A percentile compares a stretch with the other conserved stretches of the same genome.
Evolutionary conservation across 2,888 invertebrate genomes (phyloP).

Genomic region (Acrobasis suavella): DNA sequence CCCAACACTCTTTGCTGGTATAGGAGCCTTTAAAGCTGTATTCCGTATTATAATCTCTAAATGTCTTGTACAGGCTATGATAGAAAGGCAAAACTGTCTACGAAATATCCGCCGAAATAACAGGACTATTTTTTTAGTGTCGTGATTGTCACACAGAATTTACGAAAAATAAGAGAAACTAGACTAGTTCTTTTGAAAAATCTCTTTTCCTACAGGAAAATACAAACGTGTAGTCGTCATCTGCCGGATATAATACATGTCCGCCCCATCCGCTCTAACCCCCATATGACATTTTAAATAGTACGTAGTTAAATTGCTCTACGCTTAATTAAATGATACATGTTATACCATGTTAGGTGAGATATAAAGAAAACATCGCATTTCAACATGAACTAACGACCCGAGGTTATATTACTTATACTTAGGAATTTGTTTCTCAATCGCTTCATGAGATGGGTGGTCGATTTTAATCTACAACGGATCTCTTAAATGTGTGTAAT

Average conservation of each 20-base stretch:
- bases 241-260: background rate
- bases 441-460: background rate
- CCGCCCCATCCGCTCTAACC: background rate
- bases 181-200: too few relatives aligned
- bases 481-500: slow-evolving; percentile 5
- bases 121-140: too few relatives aligned
- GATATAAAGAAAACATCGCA: background rate
- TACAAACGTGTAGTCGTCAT: too few relatives aligned
- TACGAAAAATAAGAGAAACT: too few relatives aligned
- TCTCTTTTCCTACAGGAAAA: too few relatives aligned
- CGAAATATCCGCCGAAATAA: too few relatives aligned
- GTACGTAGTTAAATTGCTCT: background rate
- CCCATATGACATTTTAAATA: background rate
- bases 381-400: background rate
- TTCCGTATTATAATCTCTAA: too few relatives aligned
- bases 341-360: background rate
- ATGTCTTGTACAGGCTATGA: too few relatives aligned
- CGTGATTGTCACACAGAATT: too few relatives aligned
- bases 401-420: background rate
- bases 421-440: slow-evolving; percentile 1
- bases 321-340: background rate
- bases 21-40: too few relatives aligned
- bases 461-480: slow-evolving; percentile 2
- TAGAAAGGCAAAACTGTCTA: too few relatives aligned
- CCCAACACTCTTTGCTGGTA: too few relatives aligned